phyloP scores from a whole-genome alignment of 37 sponge, comb jelly and placozoan species.

The Halichondria panicea region DNA sequence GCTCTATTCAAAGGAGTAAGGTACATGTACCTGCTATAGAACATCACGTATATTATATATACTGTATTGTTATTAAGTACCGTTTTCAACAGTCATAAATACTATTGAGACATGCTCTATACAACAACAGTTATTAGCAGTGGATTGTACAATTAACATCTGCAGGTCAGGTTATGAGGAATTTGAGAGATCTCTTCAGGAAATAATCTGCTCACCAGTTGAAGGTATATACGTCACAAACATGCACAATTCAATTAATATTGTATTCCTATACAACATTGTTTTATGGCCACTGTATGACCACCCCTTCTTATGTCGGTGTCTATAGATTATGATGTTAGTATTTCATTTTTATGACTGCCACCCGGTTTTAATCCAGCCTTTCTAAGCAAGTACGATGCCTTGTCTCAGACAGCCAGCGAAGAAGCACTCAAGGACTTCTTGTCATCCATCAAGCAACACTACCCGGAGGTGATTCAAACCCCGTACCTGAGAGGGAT shows the following conservation, averaged over 20 bases:
- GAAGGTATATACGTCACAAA: constrained; percentile 16
- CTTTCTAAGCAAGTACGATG: constrained; percentile 22
- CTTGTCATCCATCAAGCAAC: constrained; percentile 14
- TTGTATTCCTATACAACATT: background rate
- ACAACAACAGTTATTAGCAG: background rate
- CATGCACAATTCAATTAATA: background rate
- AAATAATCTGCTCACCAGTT: constrained; percentile 31
- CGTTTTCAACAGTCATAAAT: background rate
- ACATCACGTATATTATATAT: background rate
- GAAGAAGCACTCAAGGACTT: constrained; percentile 39
- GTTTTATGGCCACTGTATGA: background rate
- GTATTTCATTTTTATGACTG: background rate
- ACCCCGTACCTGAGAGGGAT: background rate
- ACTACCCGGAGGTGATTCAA: constrained; percentile 6
- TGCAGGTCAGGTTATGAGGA: constrained; percentile 41
- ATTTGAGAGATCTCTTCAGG: constrained; percentile 34
- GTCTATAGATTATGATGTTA: background rate
- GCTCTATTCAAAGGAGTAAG: constrained; percentile 40
- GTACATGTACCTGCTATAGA: background rate
- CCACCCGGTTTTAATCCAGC: constrained; percentile 4
- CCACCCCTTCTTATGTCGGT: background rate
- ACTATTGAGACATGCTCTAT: background rate
- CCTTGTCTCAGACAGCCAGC: constrained; percentile 26
- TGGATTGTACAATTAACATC: background rate
- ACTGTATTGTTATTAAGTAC: background rate